Percentiles rank a stretch among this genome's conserved stretches.
Evolutionary conservation across 1,140 invertebrate species (phyloP).

Genomic region (Artemia franciscana): DNA sequence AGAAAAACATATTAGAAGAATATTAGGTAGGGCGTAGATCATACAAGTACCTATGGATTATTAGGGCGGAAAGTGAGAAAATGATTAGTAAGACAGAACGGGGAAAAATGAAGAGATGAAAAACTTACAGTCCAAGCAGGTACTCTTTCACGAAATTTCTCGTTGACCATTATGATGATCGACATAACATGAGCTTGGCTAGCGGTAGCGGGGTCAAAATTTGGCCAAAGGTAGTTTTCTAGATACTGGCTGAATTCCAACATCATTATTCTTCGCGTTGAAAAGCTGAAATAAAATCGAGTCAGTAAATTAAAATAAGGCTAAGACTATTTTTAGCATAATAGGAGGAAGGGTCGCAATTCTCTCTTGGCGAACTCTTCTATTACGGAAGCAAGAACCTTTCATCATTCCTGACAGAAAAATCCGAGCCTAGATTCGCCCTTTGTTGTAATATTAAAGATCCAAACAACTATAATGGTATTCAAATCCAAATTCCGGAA

Average conservation of each 20-base stretch:
- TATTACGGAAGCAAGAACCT: constrained; percentile 12
- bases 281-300: constrained; percentile 34
- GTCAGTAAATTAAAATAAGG: constrained; percentile 2
- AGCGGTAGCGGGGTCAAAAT: constrained; percentile 41
- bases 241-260: constrained; percentile 92
- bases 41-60: too few relatives aligned
- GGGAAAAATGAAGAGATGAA: too few relatives aligned
- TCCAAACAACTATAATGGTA: too few relatives aligned
- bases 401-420: too few relatives aligned
- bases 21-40: too few relatives aligned
- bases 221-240: constrained; percentile 93
- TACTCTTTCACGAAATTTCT: constrained; percentile 89
- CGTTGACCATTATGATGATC: constrained; percentile 90
- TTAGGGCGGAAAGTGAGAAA: too few relatives aligned
- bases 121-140: constrained; percentile 66
- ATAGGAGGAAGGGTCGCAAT: constrained; percentile 6
- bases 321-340: not conserved
- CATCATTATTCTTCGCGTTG: constrained; percentile 71
- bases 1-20: too few relatives aligned
- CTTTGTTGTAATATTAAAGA: too few relatives aligned
- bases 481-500: too few relatives aligned
- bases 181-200: constrained; percentile 69
- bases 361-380: not conserved
- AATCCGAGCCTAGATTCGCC: too few relatives aligned
- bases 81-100: too few relatives aligned